These are phyloP conservation scores for Eubasilissa splendida DNA, from an alignment of 2,888 invertebrate genomes.

Conservation along the genomic window DNA sequence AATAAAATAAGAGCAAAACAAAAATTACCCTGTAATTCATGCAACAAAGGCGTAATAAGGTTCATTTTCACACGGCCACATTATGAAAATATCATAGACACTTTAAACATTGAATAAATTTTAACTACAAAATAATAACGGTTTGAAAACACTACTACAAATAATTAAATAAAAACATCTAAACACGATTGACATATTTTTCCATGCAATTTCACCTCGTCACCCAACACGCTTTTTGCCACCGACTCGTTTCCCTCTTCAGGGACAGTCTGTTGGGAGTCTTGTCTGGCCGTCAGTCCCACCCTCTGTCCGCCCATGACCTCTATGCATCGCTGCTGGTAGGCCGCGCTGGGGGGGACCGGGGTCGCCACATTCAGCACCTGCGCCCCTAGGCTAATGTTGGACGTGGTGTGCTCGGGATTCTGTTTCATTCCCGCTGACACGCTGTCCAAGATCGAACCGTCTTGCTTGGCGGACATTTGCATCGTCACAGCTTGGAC, in stretches of 20 bases:
- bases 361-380: conserved; percentile 57
- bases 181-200: conserved; percentile 13
- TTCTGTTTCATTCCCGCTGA: conserved; percentile 15
- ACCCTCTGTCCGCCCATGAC: conserved; percentile 53
- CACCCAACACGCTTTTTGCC: background rate
- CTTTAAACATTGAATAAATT: too few relatives aligned
- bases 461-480: conserved; percentile 37
- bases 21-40: too few relatives aligned
- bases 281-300: conserved; percentile 26
- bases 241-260: conserved; percentile 10
- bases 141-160: background rate
- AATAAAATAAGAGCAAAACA: too few relatives aligned
- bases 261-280: conserved; percentile 10
- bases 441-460: conserved; percentile 16
- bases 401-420: conserved; percentile 27
- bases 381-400: conserved; percentile 56
- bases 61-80: too few relatives aligned
- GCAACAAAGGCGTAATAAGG: too few relatives aligned
- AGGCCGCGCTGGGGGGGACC: conserved; percentile 59
- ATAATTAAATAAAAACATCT: conserved; percentile 1
- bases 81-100: too few relatives aligned
- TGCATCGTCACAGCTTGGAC: conserved; percentile 41
- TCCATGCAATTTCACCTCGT: conserved; percentile 50
- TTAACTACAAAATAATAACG: too few relatives aligned
- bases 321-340: conserved; percentile 61